Evolutionary conservation across 2,888 invertebrate species (phyloP).

Genomic region (Ochropleura plecta): DNA sequence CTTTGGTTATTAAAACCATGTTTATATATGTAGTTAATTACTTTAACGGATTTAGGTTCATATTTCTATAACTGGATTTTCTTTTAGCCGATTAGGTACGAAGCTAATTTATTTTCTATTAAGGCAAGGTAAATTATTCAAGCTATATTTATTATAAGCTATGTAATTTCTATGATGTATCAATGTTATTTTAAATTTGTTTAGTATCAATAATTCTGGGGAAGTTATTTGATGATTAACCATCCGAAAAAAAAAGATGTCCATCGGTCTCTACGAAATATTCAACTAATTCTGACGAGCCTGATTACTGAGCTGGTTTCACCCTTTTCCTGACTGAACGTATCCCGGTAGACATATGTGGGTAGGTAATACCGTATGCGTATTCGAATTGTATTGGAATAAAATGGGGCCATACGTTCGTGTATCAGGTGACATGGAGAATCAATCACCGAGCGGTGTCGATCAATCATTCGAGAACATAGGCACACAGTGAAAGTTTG

Average conservation of each 20-base stretch:
- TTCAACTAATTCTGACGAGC: too few relatives aligned
- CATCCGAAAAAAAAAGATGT: too few relatives aligned
- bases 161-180: too few relatives aligned
- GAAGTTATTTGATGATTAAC: too few relatives aligned
- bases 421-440: slow-evolving; percentile 73
- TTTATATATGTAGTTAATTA: not conserved
- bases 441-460: slow-evolving; percentile 64
- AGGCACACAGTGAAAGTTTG: slow-evolving; percentile 53
- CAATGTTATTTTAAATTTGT: not conserved
- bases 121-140: slow-evolving; percentile 13
- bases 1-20: not conserved
- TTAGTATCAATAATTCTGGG: too few relatives aligned
- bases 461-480: slow-evolving; percentile 75
- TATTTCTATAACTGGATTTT: slow-evolving; percentile 10
- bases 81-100: slow-evolving; percentile 12
- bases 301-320: too few relatives aligned
- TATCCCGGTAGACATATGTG: slow-evolving; percentile 1
- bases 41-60: not conserved
- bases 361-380: slow-evolving; percentile 25
- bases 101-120: slow-evolving; percentile 19
- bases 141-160: not conserved
- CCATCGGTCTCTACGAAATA: too few relatives aligned
- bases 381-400: slow-evolving; percentile 60
- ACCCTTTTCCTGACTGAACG: not conserved
- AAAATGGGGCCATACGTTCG: slow-evolving; percentile 69